Conservation (phyloP, 2,888 invertebrate genomes). For the Sarcophaga carnaria region DNA sequence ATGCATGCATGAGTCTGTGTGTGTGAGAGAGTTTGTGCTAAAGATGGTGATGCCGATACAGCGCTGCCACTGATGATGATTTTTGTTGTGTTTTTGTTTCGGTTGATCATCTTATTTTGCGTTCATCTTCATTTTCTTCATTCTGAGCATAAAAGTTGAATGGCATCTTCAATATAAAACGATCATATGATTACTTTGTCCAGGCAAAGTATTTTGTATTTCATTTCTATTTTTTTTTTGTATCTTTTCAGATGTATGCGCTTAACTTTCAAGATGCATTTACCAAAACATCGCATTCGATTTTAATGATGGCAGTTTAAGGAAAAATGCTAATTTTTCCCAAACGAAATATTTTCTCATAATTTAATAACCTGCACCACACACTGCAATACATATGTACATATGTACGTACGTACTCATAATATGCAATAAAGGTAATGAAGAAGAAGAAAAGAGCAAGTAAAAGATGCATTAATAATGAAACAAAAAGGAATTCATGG, state of each 20-base stretch:
- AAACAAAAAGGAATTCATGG: conserved; percentile 51
- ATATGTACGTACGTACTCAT: background rate
- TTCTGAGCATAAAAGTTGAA: conserved; percentile 59
- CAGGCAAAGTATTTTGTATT: conserved; percentile 26
- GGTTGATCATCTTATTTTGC: conserved; percentile 25
- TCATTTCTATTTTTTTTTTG: background rate
- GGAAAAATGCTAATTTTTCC: conserved; percentile 67
- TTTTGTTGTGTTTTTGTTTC: conserved; percentile 48
- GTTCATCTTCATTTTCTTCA: conserved; percentile 56
- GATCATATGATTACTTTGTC: conserved; percentile 59
- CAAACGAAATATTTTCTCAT: conserved; percentile 66
- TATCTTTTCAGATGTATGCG: conserved; percentile 23
- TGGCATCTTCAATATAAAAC: conserved; percentile 63
- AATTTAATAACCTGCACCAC: conserved; percentile 62
- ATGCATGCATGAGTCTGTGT: conserved; percentile 2
- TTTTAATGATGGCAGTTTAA: conserved; percentile 69
- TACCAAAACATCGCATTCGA: conserved; percentile 64
- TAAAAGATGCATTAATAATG: conserved; percentile 17
- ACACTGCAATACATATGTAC: background rate
- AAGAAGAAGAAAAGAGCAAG: background rate
- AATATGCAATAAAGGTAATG: no score
- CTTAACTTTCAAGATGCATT: conserved; percentile 59
- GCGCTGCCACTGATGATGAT: conserved; percentile 34
- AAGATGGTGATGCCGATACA: conserved; percentile 65
- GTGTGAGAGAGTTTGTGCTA: conserved; percentile 8